Evolutionary conservation across 1,140 invertebrate genomes (phyloP).

Genomic region (Aphidius ervi): DNA sequence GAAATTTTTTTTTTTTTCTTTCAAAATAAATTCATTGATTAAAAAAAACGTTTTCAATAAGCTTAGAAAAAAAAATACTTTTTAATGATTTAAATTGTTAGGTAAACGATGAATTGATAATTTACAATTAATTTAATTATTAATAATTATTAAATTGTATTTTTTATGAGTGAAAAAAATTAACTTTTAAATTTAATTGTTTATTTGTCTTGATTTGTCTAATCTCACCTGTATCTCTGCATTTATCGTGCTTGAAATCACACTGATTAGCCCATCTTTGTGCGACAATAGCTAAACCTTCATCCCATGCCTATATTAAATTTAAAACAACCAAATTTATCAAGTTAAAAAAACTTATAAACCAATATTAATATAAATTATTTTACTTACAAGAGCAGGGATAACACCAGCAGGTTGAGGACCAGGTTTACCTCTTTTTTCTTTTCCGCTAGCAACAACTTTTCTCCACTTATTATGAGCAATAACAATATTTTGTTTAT

Average conservation of each 20-base stretch:
- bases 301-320: constrained; percentile 54
- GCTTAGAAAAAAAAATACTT: not conserved
- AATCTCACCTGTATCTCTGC: constrained; percentile 51
- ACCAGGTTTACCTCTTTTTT: constrained; percentile 50
- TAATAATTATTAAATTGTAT: no score
- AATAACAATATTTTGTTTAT: constrained; percentile 16
- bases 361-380: not conserved
- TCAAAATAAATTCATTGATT: not conserved
- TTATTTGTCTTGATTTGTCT: constrained; percentile 16
- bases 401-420: constrained; percentile 56
- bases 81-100: not conserved
- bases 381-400: constrained; percentile 42
- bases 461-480: constrained; percentile 51
- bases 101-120: no score
- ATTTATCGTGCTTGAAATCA: constrained; percentile 53
- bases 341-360: not conserved
- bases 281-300: constrained; percentile 56
- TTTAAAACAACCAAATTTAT: not conserved
- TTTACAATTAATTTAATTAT: no score
- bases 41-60: no score
- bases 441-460: constrained; percentile 50
- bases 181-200: no score
- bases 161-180: no score
- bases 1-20: not conserved
- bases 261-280: constrained; percentile 62